These are phyloP conservation scores for Dryadula phaetusa DNA, from an alignment of 2,888 invertebrate genomes.

Conservation along the genomic window DNA sequence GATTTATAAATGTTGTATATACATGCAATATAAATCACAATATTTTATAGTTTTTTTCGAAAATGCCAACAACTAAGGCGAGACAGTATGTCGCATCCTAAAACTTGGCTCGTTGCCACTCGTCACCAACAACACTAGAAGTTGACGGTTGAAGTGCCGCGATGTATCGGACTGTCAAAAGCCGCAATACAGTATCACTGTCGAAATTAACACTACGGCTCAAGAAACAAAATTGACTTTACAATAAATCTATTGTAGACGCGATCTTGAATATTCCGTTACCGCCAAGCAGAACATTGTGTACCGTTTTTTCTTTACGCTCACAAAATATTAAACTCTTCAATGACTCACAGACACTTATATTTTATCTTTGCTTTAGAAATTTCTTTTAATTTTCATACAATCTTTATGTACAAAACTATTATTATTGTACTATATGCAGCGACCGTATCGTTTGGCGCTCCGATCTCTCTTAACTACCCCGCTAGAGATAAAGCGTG, in stretches of 20 bases:
- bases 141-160: conserved; percentile 44
- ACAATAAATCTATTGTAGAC: conserved; percentile 16
- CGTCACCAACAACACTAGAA: conserved; percentile 43
- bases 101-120: conserved; percentile 62
- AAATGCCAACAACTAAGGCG: conserved; percentile 34
- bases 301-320: conserved; percentile 25
- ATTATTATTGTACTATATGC: too few relatives aligned
- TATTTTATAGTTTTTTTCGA: conserved; percentile 13
- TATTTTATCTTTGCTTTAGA: background rate
- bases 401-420: background rate
- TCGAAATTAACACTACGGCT: conserved; percentile 1
- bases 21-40: background rate
- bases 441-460: too few relatives aligned
- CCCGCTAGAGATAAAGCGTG: too few relatives aligned
- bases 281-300: conserved; percentile 21
- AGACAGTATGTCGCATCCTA: conserved; percentile 63
- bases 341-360: background rate
- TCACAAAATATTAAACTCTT: conserved; percentile 17
- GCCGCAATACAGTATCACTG: conserved; percentile 8
- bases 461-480: too few relatives aligned
- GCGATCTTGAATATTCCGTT: conserved; percentile 29
- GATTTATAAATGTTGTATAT: background rate
- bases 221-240: conserved; percentile 27
- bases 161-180: conserved; percentile 7
- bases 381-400: background rate